phyloP scores from a whole-genome alignment of 2,797 vertebrate species.

The Champsocephalus gunnari region DNA sequence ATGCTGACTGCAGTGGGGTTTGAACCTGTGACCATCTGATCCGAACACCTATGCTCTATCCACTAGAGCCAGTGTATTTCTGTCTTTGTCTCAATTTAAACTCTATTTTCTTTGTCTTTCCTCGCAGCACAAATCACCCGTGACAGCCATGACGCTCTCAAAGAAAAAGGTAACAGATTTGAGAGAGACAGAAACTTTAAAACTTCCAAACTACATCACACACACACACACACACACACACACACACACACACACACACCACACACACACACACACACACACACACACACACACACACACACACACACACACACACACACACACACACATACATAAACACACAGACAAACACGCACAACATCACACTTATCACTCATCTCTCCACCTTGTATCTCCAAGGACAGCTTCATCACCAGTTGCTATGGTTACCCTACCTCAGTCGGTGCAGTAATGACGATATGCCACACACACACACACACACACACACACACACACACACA shows the following conservation, averaged over 20 bases:
- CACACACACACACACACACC: slow-evolving; percentile 33
- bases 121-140: slow-evolving; percentile 84
- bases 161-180: slow-evolving; percentile 86
- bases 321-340: no score
- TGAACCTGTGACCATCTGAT: no score
- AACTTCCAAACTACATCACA: slow-evolving; percentile 47
- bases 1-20: no score
- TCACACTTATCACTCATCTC: slow-evolving; percentile 67
- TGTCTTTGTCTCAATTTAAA: slow-evolving; percentile 15
- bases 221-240: slow-evolving; percentile 25
- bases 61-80: neutral
- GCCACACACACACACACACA: slow-evolving; percentile 32
- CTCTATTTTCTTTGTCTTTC: slow-evolving; percentile 41
- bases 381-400: slow-evolving; percentile 74
- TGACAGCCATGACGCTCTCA: slow-evolving; percentile 87
- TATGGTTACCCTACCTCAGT: slow-evolving; percentile 77
- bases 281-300: slow-evolving; percentile 12
- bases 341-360: slow-evolving; percentile 25
- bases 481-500: slow-evolving; percentile 16
- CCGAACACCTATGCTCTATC: no score
- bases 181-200: slow-evolving; percentile 42
- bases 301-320: slow-evolving; percentile 8
- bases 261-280: slow-evolving; percentile 17
- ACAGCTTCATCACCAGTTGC: slow-evolving; percentile 80
- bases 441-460: slow-evolving; percentile 60